Evolutionary conservation across 2,888 invertebrate genomes (phyloP).

Genomic region (Lycia hirtaria): DNA sequence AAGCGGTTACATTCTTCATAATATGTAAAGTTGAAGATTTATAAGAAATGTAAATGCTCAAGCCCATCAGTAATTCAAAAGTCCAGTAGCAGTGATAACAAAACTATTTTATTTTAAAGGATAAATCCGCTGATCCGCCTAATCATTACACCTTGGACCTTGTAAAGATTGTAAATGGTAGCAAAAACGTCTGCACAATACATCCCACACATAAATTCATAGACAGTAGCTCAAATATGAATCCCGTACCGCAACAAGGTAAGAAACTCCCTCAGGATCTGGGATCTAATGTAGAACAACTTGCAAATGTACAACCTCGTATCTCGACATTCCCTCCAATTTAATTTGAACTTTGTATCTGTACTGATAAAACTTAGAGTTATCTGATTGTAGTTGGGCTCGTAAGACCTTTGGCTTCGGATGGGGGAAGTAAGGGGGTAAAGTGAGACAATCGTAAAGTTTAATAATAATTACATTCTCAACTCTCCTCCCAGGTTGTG

Average conservation of each 20-base stretch:
- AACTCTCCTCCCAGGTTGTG: slow-evolving; percentile 83
- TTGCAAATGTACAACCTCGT: slow-evolving; percentile 45
- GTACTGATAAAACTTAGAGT: slow-evolving; percentile 42
- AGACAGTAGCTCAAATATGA: slow-evolving; percentile 79
- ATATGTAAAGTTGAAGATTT: no score
- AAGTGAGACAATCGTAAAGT: slow-evolving; percentile 86
- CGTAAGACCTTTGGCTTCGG: slow-evolving; percentile 51
- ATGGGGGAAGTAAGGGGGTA: slow-evolving; percentile 73
- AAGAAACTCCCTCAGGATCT: slow-evolving; percentile 83
- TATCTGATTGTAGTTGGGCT: slow-evolving; percentile 38
- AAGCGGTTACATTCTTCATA: no score
- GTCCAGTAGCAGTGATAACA: no score
- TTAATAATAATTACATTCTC: slow-evolving; percentile 86
- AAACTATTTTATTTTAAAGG: not conserved
- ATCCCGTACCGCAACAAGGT: slow-evolving; percentile 80
- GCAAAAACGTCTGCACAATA: slow-evolving; percentile 32
- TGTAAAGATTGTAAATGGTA: slow-evolving; percentile 3
- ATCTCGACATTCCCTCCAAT: slow-evolving; percentile 35
- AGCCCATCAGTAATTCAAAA: no score
- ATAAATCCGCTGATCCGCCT: not conserved
- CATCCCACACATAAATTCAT: slow-evolving; percentile 66
- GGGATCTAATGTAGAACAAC: slow-evolving; percentile 63
- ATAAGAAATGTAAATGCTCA: no score
- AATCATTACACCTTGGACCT: not conserved
- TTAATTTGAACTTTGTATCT: slow-evolving; percentile 50